phyloP scores from a whole-genome alignment of 2,113 vertebrate genomes.

The Laticauda laticaudata region DNA sequence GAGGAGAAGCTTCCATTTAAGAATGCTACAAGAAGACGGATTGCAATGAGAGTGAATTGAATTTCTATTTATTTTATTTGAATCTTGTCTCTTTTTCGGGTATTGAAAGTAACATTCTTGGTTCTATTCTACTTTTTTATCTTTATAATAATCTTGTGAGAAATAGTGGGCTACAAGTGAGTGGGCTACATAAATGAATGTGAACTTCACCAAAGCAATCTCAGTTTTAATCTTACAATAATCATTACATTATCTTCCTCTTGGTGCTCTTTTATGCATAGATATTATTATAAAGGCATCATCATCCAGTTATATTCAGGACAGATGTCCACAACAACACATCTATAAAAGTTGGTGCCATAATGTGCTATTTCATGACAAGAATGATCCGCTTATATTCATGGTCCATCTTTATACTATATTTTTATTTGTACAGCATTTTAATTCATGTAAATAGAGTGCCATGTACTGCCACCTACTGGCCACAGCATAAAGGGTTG shows the following conservation, averaged over 20 bases:
- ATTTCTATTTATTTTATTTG: not conserved
- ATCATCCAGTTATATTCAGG: not conserved
- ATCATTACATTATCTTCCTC: not conserved
- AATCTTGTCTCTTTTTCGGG: not conserved
- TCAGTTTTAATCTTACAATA: not conserved
- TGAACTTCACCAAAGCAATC: not conserved
- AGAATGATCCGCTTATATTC: not conserved
- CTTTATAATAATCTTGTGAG: not conserved
- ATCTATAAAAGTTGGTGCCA: not conserved
- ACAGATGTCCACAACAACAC: not conserved
- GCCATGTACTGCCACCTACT: not conserved
- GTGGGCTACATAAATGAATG: not conserved
- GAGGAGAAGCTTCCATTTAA: not conserved
- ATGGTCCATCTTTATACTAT: not conserved
- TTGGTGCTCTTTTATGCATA: not conserved
- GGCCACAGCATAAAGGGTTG: not conserved
- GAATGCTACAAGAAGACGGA: not conserved
- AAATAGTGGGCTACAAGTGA: not conserved
- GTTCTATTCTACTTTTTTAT: not conserved
- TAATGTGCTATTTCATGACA: not conserved
- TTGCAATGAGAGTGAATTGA: not conserved
- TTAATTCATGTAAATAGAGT: not conserved
- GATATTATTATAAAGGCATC: not conserved
- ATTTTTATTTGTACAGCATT: not conserved
- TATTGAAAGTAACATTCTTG: not conserved